Percentiles rank a stretch among this genome's conserved stretches.
Evolutionary conservation across 2,797 vertebrate genomes (phyloP).

Genomic region (Rhadinocentrus ornatus): DNA sequence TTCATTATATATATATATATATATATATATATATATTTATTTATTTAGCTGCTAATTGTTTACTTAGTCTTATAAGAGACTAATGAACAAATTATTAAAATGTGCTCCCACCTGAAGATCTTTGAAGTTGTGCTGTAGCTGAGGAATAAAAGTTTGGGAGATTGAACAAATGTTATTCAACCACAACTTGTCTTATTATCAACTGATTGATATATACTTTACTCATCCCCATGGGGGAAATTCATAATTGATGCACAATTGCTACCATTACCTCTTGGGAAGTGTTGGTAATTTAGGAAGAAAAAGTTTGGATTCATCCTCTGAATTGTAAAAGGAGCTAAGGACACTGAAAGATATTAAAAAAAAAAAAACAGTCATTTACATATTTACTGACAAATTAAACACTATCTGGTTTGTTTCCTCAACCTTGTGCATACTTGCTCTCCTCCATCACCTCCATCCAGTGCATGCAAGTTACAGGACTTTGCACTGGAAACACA

Average conservation of each 20-base stretch:
- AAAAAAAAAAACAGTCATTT: neutral
- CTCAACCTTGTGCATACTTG: slow-evolving; percentile 78
- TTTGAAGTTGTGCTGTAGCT: slow-evolving; percentile 97
- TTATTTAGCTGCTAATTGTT: neutral
- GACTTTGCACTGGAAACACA: slow-evolving; percentile 87
- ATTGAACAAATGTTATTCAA: slow-evolving; percentile 16
- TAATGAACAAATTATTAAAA: neutral
- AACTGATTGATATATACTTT: neutral
- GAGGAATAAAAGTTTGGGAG: slow-evolving; percentile 29
- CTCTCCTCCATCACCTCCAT: slow-evolving; percentile 96
- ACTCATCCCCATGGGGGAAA: too few species aligned
- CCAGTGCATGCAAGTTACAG: slow-evolving; percentile 96
- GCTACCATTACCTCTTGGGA: slow-evolving; percentile 90
- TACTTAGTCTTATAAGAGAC: neutral
- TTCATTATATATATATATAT: too few species aligned
- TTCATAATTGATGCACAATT: neutral
- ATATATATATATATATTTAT: too few species aligned
- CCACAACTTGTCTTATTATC: neutral
- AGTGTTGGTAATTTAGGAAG: slow-evolving; percentile 93
- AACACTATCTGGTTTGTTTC: neutral
- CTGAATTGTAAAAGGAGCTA: slow-evolving; percentile 92
- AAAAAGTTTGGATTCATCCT: slow-evolving; percentile 94
- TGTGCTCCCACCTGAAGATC: slow-evolving; percentile 91
- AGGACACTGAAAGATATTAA: slow-evolving; percentile 82
- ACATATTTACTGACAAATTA: neutral